A percentile compares a stretch with the other conserved stretches of the same genome.
Evolutionary conservation across 2,888 invertebrate genomes (phyloP).

Genomic region (Sinopyrophorus schimmeli): DNA sequence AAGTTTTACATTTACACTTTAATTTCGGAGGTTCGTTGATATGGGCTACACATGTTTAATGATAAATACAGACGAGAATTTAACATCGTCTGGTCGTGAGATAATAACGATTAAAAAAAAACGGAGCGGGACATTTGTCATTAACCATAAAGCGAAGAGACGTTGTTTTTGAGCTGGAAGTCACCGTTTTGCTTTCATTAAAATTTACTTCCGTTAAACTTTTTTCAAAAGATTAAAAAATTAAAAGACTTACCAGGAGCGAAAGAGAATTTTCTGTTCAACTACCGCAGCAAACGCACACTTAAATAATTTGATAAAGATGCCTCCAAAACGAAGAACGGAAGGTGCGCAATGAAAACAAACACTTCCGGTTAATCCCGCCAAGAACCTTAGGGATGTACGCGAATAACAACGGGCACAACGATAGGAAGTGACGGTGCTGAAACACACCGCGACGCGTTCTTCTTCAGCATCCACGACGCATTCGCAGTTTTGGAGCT

Average conservation of each 20-base stretch:
- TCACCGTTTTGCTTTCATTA: background rate
- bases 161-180: conserved; percentile 9
- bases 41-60: conserved; percentile 23
- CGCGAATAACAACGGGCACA: conserved; percentile 25
- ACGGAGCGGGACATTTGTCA: conserved; percentile 5
- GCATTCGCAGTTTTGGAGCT: conserved; percentile 39
- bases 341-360: conserved; percentile 29
- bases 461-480: conserved; percentile 33
- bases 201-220: background rate
- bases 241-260: background rate
- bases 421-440: conserved; percentile 31
- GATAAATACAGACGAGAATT: conserved; percentile 18
- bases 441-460: conserved; percentile 30
- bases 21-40: conserved; percentile 12
- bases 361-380: conserved; percentile 33
- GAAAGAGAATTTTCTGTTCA: background rate
- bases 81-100: conserved; percentile 4
- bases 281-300: conserved; percentile 7
- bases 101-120: conserved; percentile 8
- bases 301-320: conserved; percentile 12
- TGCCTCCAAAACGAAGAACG: conserved; percentile 8
- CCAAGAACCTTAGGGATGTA: conserved; percentile 27
- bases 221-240: background rate
- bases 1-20: too few species aligned
- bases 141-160: conserved; percentile 4